phyloP scores from a whole-genome alignment of 2,113 vertebrate genomes.

The Microcebus ravelobensis region DNA sequence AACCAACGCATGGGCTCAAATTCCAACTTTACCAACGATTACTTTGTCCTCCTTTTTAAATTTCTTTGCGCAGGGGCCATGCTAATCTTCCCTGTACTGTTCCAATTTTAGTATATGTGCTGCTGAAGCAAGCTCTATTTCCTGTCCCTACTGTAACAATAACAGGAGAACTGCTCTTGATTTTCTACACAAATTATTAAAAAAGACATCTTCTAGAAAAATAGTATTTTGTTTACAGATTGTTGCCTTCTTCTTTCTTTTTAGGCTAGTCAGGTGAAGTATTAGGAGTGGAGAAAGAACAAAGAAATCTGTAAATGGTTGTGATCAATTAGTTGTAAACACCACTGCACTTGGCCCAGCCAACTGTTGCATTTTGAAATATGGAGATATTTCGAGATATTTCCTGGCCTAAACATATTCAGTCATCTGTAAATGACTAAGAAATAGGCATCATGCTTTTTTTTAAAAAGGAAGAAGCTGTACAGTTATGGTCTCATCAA shows the following conservation, averaged over 20 bases:
- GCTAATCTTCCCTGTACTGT: no score
- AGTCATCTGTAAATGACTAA: neutral
- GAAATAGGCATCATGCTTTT: neutral
- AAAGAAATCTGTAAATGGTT: no score
- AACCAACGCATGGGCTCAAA: neutral
- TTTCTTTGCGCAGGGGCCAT: no score
- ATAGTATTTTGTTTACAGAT: neutral
- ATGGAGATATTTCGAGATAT: neutral
- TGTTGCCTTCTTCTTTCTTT: neutral
- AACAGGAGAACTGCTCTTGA: neutral
- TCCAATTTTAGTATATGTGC: no score
- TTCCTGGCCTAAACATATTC: neutral
- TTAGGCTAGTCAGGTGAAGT: no score
- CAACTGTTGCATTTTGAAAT: neutral
- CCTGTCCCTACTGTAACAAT: neutral
- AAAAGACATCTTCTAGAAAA: slow-evolving; percentile 9
- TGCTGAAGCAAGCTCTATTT: neutral
- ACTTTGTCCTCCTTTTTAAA: neutral
- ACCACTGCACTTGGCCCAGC: no score
- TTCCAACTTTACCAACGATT: neutral
- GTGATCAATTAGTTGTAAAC: no score
- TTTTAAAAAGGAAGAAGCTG: neutral
- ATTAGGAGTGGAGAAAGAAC: no score
- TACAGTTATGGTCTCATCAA: neutral
- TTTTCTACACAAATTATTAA: neutral